Conservation (phyloP, 2,888 invertebrate genomes). For the Crioceris asparagi region DNA sequence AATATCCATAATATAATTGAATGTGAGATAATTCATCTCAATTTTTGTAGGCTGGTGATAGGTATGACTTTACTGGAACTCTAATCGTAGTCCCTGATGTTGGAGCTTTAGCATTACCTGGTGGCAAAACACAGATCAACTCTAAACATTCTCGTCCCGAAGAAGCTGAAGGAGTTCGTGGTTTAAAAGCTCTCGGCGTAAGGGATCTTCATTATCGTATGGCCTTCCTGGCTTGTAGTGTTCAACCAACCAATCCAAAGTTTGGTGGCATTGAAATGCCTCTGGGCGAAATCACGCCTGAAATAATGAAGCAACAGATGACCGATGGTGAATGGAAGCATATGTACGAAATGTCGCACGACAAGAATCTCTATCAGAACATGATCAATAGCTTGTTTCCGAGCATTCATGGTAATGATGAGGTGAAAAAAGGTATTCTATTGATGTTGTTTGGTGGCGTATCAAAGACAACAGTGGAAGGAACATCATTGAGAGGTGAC, state of each 20-base stretch:
- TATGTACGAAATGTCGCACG: constrained; percentile 94
- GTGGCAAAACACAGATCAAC: constrained; percentile 72
- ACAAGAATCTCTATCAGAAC: constrained; percentile 81
- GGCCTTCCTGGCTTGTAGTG: constrained; percentile 90
- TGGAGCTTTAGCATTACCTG: constrained; percentile 73
- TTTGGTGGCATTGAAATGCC: constrained; percentile 79
- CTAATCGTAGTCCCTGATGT: constrained; percentile 97
- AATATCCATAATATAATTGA: too few species aligned
- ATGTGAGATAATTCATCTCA: background rate
- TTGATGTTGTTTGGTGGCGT: constrained; percentile 97
- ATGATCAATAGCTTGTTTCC: constrained; percentile 88
- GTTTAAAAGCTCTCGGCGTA: constrained; percentile 65
- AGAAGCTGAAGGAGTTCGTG: constrained; percentile 46
- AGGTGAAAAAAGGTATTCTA: constrained; percentile 70
- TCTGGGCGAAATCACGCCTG: constrained; percentile 81
- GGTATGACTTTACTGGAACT: constrained; percentile 90
- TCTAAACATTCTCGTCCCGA: constrained; percentile 62
- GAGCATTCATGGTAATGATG: constrained; percentile 92
- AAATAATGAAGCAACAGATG: constrained; percentile 90
- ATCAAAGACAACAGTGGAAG: constrained; percentile 84
- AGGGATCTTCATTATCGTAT: constrained; percentile 78
- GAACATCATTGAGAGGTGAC: constrained; percentile 86
- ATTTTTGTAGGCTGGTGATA: constrained; percentile 50
- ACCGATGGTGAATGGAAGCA: constrained; percentile 89
- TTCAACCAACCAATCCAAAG: constrained; percentile 74